Percentiles rank a stretch among this genome's conserved stretches.
phyloP scores from a whole-genome alignment of 2,888 invertebrate genomes.

The Euproctis similis region DNA sequence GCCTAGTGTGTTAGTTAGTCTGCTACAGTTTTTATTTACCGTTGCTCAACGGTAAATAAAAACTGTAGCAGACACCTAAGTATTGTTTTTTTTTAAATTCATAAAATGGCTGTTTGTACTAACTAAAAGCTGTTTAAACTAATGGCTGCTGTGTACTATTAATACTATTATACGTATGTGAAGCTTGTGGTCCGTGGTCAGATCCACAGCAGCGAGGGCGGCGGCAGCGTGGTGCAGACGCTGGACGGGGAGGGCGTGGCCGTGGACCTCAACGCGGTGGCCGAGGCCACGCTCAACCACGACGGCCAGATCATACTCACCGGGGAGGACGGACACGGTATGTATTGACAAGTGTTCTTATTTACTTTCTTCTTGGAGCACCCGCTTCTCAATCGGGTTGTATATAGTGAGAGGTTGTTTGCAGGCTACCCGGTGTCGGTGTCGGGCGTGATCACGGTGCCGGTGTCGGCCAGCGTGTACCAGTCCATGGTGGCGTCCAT shows the following conservation, averaged over 20 bases:
- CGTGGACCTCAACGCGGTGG: conserved; percentile 90
- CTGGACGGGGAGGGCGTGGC: conserved; percentile 86
- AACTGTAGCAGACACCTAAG: no score
- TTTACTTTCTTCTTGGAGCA: no score
- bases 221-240: conserved; percentile 82
- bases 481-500: conserved; percentile 96
- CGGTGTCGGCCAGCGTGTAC: conserved; percentile 96
- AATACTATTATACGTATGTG: neutral
- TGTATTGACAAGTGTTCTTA: no score
- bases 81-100: no score
- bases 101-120: no score
- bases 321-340: conserved; percentile 94
- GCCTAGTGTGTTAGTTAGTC: no score
- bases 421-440: conserved; percentile 88
- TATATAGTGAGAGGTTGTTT: no score
- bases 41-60: no score
- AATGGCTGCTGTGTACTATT: neutral
- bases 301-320: conserved; percentile 97
- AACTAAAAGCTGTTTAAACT: no score
- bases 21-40: no score
- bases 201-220: conserved; percentile 81
- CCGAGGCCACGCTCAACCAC: conserved; percentile 93
- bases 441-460: conserved; percentile 96
- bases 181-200: conserved; percentile 27
- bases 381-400: neutral